phyloP scores from a whole-genome alignment of 2,797 vertebrate species.

The Eospalax fontanierii region DNA sequence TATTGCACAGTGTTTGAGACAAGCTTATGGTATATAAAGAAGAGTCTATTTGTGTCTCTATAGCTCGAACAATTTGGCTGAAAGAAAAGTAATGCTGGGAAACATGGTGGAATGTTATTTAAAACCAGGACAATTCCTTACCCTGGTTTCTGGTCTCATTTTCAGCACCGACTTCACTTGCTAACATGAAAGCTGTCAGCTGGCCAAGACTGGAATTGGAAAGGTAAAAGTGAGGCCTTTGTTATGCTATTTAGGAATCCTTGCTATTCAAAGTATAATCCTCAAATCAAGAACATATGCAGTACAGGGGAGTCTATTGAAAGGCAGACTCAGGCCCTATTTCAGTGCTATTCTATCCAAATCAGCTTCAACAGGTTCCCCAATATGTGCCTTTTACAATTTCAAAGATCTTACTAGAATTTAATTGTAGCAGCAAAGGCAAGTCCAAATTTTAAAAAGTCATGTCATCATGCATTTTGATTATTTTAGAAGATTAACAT shows the following conservation, averaged over 20 bases:
- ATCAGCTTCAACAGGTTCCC: not conserved
- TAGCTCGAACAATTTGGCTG: constrained; percentile 29
- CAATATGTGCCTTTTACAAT: not conserved
- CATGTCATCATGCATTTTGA: constrained; percentile 7
- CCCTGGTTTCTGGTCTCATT: constrained; percentile 11
- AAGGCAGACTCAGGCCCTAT: not conserved
- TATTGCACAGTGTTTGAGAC: constrained; percentile 58
- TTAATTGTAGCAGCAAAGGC: constrained; percentile 2
- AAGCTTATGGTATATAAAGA: constrained; percentile 34
- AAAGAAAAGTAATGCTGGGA: not conserved
- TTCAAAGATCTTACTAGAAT: not conserved
- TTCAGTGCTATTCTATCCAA: constrained; percentile 24
- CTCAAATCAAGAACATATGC: not conserved
- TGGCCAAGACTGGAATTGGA: not conserved
- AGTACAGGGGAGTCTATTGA: not conserved
- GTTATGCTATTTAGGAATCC: not conserved
- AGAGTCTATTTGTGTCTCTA: constrained; percentile 26
- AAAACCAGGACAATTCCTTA: not conserved
- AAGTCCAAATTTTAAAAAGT: constrained; percentile 14
- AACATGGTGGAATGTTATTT: not conserved
- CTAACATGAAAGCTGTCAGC: not conserved
- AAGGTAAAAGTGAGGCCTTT: not conserved
- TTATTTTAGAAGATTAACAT: constrained; percentile 22
- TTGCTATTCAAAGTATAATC: not conserved
- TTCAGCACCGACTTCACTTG: constrained; percentile 42